A percentile compares a stretch with the other conserved stretches of the same genome.
phyloP scores from a whole-genome alignment of 2,797 vertebrate species.

The Onychomys torridus region DNA sequence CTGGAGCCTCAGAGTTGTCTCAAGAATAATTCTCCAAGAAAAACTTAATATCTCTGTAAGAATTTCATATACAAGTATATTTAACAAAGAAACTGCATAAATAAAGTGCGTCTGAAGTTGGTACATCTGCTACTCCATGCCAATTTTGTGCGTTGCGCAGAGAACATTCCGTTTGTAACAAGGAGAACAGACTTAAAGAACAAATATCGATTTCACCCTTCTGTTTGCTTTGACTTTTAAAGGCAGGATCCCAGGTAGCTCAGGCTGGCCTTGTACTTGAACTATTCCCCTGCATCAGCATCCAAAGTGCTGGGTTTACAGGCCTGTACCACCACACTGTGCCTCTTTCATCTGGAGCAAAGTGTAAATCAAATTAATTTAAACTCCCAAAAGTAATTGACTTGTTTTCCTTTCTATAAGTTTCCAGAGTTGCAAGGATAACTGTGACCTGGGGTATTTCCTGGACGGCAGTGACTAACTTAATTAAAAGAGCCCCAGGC shows the following conservation, averaged over 20 bases:
- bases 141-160: neutral
- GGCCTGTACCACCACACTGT: too few species aligned
- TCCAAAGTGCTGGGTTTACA: neutral
- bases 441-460: constrained; percentile 27
- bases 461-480: constrained; percentile 55
- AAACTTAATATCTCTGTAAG: constrained; percentile 1
- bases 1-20: neutral
- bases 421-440: neutral
- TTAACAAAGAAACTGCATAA: constrained; percentile 29
- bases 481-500: constrained; percentile 60
- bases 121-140: neutral
- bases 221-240: neutral
- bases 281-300: neutral
- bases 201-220: neutral
- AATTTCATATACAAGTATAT: neutral
- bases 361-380: constrained; percentile 41
- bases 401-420: constrained; percentile 24
- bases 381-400: neutral
- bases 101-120: neutral
- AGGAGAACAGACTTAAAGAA: neutral
- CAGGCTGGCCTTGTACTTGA: neutral
- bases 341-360: neutral
- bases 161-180: neutral
- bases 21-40: constrained; percentile 8
- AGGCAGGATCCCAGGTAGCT: neutral